phyloP scores from a whole-genome alignment of 2,888 invertebrate genomes.

The Eupithecia subfuscata region DNA sequence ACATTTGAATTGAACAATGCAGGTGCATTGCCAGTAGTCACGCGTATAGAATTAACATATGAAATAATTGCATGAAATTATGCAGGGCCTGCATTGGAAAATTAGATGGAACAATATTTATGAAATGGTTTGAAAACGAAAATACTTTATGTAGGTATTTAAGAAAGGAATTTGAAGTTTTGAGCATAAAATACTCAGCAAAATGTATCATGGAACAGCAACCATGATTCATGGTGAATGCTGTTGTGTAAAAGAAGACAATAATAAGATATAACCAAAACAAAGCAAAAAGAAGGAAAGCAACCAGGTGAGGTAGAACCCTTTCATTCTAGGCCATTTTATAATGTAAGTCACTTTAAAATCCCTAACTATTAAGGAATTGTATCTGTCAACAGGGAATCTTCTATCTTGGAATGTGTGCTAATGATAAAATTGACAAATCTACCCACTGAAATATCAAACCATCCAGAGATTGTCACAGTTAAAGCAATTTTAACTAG shows the following conservation, averaged over 20 bases:
- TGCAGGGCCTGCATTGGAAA: background rate
- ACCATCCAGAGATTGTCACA: background rate
- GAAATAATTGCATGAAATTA: constrained; percentile 16
- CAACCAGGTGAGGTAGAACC: too few species aligned
- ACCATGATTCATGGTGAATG: too few species aligned
- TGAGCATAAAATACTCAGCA: too few species aligned
- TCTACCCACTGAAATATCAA: background rate
- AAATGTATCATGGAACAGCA: too few species aligned
- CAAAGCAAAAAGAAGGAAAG: too few species aligned
- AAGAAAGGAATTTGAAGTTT: too few species aligned
- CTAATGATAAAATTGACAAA: background rate
- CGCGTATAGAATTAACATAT: constrained; percentile 16
- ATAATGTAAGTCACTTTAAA: background rate
- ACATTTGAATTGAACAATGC: constrained; percentile 14
- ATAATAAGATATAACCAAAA: too few species aligned
- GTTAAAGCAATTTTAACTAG: background rate
- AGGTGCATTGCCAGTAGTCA: constrained; percentile 18
- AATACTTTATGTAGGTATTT: background rate
- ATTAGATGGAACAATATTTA: background rate
- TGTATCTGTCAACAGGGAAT: background rate
- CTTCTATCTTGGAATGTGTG: background rate
- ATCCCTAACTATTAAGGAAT: background rate
- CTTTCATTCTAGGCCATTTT: background rate
- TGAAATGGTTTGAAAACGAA: background rate
- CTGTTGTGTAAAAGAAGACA: too few species aligned